Conservation (phyloP, 2,113 vertebrate species). For the Mungos mungo region DNA sequence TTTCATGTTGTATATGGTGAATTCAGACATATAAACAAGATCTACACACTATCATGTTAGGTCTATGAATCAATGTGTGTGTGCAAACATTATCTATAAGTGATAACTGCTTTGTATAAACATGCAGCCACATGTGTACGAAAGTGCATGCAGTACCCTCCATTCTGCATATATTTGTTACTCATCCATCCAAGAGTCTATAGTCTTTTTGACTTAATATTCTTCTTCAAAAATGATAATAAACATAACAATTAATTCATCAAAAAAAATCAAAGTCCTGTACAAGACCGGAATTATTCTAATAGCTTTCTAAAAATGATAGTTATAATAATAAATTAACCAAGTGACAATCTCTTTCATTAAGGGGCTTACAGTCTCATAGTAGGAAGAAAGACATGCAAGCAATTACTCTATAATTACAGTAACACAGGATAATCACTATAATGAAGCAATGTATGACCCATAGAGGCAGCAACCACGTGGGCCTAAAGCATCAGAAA, state of each 20-base stretch:
- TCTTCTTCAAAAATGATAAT: neutral
- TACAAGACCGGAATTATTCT: neutral
- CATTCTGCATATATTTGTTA: slow-evolving; percentile 14
- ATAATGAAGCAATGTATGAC: neutral
- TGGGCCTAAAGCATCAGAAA: neutral
- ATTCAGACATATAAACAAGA: neutral
- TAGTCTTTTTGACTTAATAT: slow-evolving; percentile 8
- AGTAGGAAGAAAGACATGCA: neutral
- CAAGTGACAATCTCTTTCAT: neutral
- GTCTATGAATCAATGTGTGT: neutral
- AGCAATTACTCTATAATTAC: neutral
- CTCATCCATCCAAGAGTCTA: neutral
- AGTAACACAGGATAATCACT: neutral
- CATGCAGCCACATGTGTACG: neutral
- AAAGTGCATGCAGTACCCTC: neutral
- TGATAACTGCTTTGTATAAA: slow-evolving; percentile 1
- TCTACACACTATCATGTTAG: neutral
- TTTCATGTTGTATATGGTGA: neutral
- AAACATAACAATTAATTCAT: slow-evolving; percentile 22
- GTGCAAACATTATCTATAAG: neutral
- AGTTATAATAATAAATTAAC: slow-evolving; percentile 22
- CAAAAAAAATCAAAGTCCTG: neutral
- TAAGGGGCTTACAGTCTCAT: neutral
- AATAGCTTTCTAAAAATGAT: slow-evolving; percentile 16
- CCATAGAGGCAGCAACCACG: neutral